Evolutionary conservation across 2,888 invertebrate genomes (phyloP), one percentile per base, ranked within the genome.

Genomic region (Erebia epiphron): DNA sequence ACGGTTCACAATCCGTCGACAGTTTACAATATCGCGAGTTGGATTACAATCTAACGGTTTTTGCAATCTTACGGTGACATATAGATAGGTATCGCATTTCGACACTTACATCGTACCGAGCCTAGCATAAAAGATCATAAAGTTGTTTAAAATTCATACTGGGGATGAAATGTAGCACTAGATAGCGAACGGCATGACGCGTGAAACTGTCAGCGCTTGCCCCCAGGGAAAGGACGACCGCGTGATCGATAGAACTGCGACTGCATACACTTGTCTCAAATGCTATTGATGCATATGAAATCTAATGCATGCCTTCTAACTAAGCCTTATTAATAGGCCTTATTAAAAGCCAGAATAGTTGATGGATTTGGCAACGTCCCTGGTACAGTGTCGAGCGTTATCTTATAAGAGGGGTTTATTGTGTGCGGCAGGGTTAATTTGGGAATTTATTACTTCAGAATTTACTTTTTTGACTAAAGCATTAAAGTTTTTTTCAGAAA

Each of bases 241-340:
- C 69, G 68, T 72, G 74, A 74, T 74, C 75, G 69, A 75, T 75
- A 75, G 58, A 63, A 63, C 56, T 67, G 60, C 66, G 58, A 67
- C 63, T 56, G 62, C 63, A 69, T 46, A 62, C 56, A 43, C 56
- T 56, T 63, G 63, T 69, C 43, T 63, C 46, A 35, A 69, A 41
- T 50, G 62, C 57, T 46, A n/a, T 35, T 63, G 41, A 60, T 52
- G 58, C 18, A 52, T 67, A 50, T 41, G 18, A 18, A 49, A 46
- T 49, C 58, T 60, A 50, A 60, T 60, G 49, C 58, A 52, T 58
- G n/a, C 18, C 13, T 18, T n/a, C 10, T 61, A 7, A 13, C 43
- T 16, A 7, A 35, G 3, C 1, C 57, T 13, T 13, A 57, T 57
- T 54, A 10, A 57, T 21, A n/a, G n/a, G 3, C 1, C 57, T 13